Percentiles rank a stretch among this genome's conserved stretches.
These are phyloP conservation scores for Electrona antarctica DNA, from an alignment of 2,113 vertebrate species.

Conservation along the genomic window DNA sequence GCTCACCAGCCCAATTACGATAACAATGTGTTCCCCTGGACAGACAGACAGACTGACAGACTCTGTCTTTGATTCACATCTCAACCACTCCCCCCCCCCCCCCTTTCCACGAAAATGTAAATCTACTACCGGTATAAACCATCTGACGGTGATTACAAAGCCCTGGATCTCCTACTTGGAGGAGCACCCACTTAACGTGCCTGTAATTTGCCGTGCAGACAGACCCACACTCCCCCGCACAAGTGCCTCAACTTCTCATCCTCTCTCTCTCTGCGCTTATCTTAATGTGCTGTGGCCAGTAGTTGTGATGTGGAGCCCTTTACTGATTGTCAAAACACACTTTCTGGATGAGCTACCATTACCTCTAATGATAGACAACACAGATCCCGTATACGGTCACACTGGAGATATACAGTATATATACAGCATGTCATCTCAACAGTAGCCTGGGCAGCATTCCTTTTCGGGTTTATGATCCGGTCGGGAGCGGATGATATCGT, in stretches of 20 bases:
- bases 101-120: conserved; percentile 19
- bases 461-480: too few relatives aligned
- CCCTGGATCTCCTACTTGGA: conserved; percentile 60
- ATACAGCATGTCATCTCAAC: conserved; percentile 59
- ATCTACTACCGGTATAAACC: conserved; percentile 58
- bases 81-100: conserved; percentile 65
- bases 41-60: conserved; percentile 10
- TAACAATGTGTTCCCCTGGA: conserved; percentile 67
- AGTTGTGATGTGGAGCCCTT: too few relatives aligned
- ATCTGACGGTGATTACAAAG: conserved; percentile 75
- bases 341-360: conserved; percentile 40
- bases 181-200: conserved; percentile 57
- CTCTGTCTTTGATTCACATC: conserved; percentile 68
- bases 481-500: too few relatives aligned
- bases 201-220: conserved; percentile 57
- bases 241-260: too few relatives aligned
- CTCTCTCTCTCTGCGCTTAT: too few relatives aligned
- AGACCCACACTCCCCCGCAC: conserved; percentile 49
- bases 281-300: too few relatives aligned
- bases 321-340: too few relatives aligned
- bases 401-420: too few relatives aligned
- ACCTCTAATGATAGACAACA: conserved; percentile 56
- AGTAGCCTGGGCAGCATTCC: not conserved
- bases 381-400: conserved; percentile 16
- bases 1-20: conserved; percentile 74